Percentiles rank a stretch among this genome's conserved stretches.
Evolutionary conservation across 1,140 invertebrate genomes (phyloP).

Genomic region (Drosophila sproati): DNA sequence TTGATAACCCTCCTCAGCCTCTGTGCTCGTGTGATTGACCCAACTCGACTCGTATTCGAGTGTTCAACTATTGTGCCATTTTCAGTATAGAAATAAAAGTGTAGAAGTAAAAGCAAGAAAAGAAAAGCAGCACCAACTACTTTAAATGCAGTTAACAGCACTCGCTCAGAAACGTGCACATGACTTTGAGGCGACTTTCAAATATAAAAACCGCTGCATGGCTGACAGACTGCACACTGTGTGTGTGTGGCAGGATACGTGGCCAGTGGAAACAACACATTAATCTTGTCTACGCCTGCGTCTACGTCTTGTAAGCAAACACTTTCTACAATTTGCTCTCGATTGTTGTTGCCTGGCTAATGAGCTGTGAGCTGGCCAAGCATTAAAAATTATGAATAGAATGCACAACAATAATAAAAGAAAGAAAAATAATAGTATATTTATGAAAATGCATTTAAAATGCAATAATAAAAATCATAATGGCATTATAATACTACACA

Average conservation of each 20-base stretch:
- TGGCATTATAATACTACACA: conserved; percentile 76
- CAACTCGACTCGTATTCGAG: conserved; percentile 37
- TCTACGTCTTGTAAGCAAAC: conserved; percentile 46
- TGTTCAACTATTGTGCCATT: conserved; percentile 39
- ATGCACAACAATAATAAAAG: conserved; percentile 14
- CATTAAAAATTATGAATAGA: conserved; percentile 78
- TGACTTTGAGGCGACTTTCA: conserved; percentile 80
- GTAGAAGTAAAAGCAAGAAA: conserved; percentile 31
- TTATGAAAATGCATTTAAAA: conserved; percentile 76
- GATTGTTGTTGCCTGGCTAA: conserved; percentile 59
- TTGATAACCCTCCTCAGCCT: not conserved
- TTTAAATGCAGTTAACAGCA: conserved; percentile 71
- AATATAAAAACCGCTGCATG: conserved; percentile 12
- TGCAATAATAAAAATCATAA: conserved; percentile 83
- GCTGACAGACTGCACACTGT: conserved; percentile 25
- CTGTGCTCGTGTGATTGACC: conserved; percentile 67
- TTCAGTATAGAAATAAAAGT: conserved; percentile 21
- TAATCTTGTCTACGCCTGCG: conserved; percentile 67
- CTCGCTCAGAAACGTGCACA: conserved; percentile 64
- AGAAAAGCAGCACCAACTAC: conserved; percentile 48
- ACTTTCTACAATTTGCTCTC: conserved; percentile 35
- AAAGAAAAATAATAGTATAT: conserved; percentile 18
- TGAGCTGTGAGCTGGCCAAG: conserved; percentile 66
- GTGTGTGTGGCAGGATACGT: conserved; percentile 35
- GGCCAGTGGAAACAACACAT: conserved; percentile 55